Percentiles rank a stretch among this genome's conserved stretches.
phyloP scores from a whole-genome alignment of 2,113 vertebrate genomes.

The Chinchilla lanigera region DNA sequence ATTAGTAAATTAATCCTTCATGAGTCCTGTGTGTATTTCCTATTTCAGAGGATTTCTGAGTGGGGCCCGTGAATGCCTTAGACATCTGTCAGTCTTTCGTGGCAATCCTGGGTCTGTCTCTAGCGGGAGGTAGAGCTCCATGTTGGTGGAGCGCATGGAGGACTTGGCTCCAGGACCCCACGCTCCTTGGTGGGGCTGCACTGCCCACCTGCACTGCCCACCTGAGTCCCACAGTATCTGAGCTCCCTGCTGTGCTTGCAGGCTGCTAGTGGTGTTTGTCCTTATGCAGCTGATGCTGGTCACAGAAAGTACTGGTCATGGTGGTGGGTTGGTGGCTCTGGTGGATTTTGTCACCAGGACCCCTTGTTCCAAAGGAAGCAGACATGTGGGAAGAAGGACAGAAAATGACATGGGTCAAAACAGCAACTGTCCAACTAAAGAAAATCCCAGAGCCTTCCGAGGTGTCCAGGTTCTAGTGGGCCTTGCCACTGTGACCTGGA shows the following conservation, averaged over 20 bases:
- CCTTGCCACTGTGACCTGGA: rapidly evolving
- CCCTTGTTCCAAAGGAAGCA: not conserved
- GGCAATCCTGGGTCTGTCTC: not conserved
- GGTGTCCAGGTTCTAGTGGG: rapidly evolving
- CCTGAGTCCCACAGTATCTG: rapidly evolving
- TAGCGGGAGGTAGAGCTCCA: not conserved
- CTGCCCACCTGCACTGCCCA: no score
- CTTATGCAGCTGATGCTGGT: no score
- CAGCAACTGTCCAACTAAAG: not conserved
- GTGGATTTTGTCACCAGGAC: not conserved
- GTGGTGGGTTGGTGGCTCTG: not conserved
- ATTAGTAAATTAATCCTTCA: not conserved
- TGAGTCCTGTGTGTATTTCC: not conserved
- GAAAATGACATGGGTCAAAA: not conserved
- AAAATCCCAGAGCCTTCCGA: not conserved
- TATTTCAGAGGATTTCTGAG: not conserved
- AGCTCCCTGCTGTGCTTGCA: not conserved
- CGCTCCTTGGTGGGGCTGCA: not conserved
- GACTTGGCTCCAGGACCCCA: not conserved
- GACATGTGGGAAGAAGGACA: not conserved
- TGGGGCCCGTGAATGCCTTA: not conserved
- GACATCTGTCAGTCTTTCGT: not conserved
- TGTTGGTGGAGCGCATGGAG: no score
- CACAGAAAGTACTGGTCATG: not conserved
- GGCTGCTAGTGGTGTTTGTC: not conserved